Evolutionary conservation across 2,797 vertebrate genomes (phyloP).

Genomic region (Mallotus villosus): DNA sequence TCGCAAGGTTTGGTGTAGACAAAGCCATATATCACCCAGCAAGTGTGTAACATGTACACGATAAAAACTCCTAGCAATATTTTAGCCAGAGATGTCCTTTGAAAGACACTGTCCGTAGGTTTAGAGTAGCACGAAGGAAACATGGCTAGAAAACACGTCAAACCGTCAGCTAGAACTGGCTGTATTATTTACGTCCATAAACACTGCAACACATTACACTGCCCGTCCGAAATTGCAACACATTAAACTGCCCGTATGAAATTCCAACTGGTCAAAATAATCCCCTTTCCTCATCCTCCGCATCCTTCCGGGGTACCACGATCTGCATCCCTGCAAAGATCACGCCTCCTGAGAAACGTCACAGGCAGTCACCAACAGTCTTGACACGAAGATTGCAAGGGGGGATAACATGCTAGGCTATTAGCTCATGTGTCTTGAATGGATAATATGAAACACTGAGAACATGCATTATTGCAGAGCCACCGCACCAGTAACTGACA

Average conservation of each 20-base stretch:
- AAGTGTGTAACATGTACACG: slow-evolving; percentile 90
- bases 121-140: slow-evolving; percentile 74
- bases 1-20: slow-evolving; percentile 89
- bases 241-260: not conserved
- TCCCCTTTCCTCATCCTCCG: not conserved
- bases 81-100: slow-evolving; percentile 80
- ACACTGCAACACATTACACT: not conserved
- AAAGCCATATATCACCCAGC: slow-evolving; percentile 94
- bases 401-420: not conserved
- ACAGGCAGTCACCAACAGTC: not conserved
- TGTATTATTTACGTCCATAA: not conserved
- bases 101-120: slow-evolving; percentile 56
- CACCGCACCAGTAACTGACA: not conserved
- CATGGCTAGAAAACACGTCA: slow-evolving; percentile 47
- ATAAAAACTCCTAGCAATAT: slow-evolving; percentile 89
- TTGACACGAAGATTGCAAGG: too few relatives aligned
- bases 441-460: not conserved
- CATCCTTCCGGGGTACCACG: not conserved
- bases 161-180: not conserved
- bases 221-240: too few relatives aligned
- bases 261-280: not conserved
- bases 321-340: not conserved
- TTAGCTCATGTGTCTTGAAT: not conserved
- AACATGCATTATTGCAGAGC: not conserved
- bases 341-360: not conserved